phyloP scores from a whole-genome alignment of 2,113 vertebrate genomes.

The Halcyon malimbica region DNA sequence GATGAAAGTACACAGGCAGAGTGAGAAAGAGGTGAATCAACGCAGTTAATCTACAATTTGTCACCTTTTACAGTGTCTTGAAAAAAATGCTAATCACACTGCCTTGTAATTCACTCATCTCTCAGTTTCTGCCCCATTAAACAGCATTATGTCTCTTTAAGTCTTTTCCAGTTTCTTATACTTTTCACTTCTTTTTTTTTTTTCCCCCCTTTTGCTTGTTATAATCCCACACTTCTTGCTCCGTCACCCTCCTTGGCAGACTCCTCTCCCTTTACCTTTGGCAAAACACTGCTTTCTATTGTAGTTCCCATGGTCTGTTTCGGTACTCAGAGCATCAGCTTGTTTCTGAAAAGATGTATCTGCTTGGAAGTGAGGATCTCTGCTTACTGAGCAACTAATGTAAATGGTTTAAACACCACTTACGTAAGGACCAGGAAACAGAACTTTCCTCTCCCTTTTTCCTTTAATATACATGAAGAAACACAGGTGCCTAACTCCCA shows the following conservation, averaged over 20 bases:
- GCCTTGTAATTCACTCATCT: neutral
- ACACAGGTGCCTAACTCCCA: neutral
- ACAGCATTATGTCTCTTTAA: neutral
- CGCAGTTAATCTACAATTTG: neutral
- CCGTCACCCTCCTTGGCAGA: neutral
- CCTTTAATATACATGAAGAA: neutral
- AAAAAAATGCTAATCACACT: neutral
- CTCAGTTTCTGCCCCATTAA: conserved; percentile 16
- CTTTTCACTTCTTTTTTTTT: neutral
- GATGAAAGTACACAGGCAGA: neutral
- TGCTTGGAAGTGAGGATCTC: neutral
- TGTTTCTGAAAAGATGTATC: neutral
- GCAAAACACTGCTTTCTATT: neutral
- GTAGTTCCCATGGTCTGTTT: neutral
- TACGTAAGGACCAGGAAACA: neutral
- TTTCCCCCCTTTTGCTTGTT: neutral
- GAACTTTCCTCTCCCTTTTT: neutral
- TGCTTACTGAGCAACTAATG: neutral
- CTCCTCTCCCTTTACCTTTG: neutral
- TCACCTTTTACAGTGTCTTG: neutral
- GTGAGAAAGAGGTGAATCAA: neutral
- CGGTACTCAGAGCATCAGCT: neutral
- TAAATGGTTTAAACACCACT: neutral
- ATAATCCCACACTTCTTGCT: neutral
- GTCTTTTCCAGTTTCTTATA: neutral